These are phyloP conservation scores for Dugesia japonica DNA, from an alignment of 2,888 invertebrate genomes.

Conservation along the genomic window DNA sequence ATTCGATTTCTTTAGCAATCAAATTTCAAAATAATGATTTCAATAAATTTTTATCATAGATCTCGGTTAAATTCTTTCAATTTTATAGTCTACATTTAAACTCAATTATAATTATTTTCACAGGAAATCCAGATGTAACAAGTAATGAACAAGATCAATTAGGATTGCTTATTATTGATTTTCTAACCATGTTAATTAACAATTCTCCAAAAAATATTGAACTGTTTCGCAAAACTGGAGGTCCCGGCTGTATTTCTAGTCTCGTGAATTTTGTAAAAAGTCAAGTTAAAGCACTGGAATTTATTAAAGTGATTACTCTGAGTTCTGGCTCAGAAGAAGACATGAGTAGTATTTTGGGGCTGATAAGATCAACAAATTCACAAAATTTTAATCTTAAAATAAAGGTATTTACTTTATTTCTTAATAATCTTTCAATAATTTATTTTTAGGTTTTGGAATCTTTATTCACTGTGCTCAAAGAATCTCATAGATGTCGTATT, in stretches of 20 bases:
- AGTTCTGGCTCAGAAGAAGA: conserved; percentile 4
- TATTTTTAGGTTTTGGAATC: conserved; percentile 44
- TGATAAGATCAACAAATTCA: neutral
- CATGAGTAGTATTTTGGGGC: neutral
- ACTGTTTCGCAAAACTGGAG: neutral
- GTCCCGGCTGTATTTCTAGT: neutral
- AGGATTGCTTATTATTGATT: neutral
- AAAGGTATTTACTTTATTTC: neutral
- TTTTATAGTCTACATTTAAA: no score
- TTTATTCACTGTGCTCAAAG: conserved; percentile 69
- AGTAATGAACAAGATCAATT: neutral
- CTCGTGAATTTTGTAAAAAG: neutral
- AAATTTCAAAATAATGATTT: no score
- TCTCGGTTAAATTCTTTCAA: no score
- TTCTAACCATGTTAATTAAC: neutral
- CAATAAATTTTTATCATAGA: no score
- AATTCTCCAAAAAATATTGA: conserved; percentile 2
- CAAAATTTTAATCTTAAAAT: neutral
- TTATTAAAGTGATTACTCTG: neutral
- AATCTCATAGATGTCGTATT: conserved; percentile 84
- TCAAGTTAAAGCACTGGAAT: neutral
- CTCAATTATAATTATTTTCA: neutral
- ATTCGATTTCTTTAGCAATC: no score
- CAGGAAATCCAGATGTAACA: neutral
- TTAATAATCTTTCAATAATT: neutral